Evolutionary conservation across 2,113 vertebrate genomes (phyloP).

Genomic region (Channa argus): DNA sequence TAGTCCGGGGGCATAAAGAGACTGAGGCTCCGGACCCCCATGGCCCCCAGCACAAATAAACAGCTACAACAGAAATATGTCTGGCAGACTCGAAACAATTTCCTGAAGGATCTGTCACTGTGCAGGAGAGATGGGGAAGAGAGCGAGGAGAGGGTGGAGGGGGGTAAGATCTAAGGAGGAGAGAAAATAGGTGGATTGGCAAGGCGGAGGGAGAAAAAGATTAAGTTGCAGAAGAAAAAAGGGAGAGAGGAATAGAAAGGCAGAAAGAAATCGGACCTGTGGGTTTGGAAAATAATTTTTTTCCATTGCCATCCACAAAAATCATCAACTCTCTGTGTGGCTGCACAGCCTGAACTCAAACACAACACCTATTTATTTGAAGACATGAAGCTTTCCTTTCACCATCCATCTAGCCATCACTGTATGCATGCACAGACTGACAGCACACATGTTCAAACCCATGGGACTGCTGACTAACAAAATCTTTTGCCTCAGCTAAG

Average conservation of each 20-base stretch:
- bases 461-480: constrained; percentile 60
- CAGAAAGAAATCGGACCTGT: constrained; percentile 44
- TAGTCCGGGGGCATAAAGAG: constrained; percentile 34
- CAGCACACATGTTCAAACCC: constrained; percentile 46
- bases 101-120: constrained; percentile 81
- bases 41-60: constrained; percentile 76
- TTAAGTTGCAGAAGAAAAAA: constrained; percentile 55
- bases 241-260: constrained; percentile 15
- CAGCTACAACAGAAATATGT: constrained; percentile 76
- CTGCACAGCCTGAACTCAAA: constrained; percentile 35
- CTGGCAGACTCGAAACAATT: constrained; percentile 79
- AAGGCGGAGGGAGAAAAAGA: constrained; percentile 45
- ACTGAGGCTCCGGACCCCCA: constrained; percentile 19
- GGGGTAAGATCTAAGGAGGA: constrained; percentile 52
- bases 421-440: constrained; percentile 34
- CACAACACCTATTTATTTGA: constrained; percentile 63
- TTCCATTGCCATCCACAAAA: constrained; percentile 30
- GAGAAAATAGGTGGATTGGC: constrained; percentile 62
- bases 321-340: constrained; percentile 43
- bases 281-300: constrained; percentile 45
- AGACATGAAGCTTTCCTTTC: constrained; percentile 41
- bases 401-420: constrained; percentile 51
- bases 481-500: constrained; percentile 40
- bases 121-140: constrained; percentile 50
- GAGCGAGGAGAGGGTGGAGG: neutral